Evolutionary conservation across 2,888 invertebrate species (phyloP).

Genomic region (Stenotaenia linearis): DNA sequence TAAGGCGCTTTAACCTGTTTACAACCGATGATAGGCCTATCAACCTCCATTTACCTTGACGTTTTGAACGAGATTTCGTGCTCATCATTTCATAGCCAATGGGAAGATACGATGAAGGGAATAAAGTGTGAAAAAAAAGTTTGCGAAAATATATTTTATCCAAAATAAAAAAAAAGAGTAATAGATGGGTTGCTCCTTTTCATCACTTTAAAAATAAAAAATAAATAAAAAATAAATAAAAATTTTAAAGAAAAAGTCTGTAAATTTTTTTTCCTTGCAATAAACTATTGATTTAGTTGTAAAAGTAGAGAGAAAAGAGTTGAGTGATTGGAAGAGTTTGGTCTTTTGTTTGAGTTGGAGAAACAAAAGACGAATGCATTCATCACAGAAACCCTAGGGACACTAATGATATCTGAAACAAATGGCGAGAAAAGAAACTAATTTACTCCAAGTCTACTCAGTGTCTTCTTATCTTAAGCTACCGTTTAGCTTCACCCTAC

Average conservation of each 20-base stretch:
- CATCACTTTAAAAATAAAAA: no score
- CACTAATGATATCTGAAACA: constrained; percentile 24
- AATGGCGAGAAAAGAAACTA: constrained; percentile 20
- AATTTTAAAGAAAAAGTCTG: no score
- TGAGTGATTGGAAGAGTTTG: not conserved
- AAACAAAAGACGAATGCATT: constrained; percentile 23
- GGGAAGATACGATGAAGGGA: not conserved
- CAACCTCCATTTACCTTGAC: constrained; percentile 21
- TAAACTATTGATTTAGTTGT: not conserved
- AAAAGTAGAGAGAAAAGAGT: not conserved
- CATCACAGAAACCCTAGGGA: constrained; percentile 15
- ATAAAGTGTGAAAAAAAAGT: not conserved
- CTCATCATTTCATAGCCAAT: constrained; percentile 20
- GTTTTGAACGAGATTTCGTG: constrained; percentile 14
- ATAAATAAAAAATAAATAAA: no score
- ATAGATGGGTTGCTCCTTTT: not conserved
- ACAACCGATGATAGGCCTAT: constrained; percentile 21
- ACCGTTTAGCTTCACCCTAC: constrained; percentile 19
- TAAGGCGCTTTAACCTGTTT: constrained; percentile 24
- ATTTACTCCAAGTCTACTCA: constrained; percentile 6
- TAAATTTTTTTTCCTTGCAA: not conserved
- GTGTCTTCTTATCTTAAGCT: constrained; percentile 1
- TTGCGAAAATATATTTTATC: not conserved
- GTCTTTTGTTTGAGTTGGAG: constrained; percentile 3
- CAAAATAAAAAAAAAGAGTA: not conserved